Evolutionary conservation across 2,888 invertebrate species (phyloP).

Genomic region (Melinopterus prodromus): DNA sequence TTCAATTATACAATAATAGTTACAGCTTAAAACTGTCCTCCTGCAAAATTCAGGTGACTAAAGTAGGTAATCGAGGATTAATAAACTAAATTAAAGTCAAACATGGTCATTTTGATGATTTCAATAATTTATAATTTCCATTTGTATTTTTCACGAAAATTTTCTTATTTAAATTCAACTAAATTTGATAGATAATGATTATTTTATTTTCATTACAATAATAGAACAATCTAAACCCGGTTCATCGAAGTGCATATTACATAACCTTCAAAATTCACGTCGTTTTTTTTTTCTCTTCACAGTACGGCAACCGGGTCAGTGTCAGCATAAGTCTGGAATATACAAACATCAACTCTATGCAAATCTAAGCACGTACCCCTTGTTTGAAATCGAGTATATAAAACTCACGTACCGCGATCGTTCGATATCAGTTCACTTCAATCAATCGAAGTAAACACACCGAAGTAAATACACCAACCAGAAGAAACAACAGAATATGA

Average conservation of each 20-base stretch:
- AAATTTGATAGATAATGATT: too few species aligned
- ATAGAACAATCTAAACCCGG: neutral
- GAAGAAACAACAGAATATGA: conserved; percentile 20
- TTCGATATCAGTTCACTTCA: conserved; percentile 20
- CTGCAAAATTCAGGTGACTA: too few species aligned
- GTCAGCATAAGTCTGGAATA: conserved; percentile 8
- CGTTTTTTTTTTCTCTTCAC: neutral
- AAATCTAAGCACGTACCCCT: conserved; percentile 39
- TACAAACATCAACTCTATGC: conserved; percentile 12
- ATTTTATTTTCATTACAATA: too few species aligned
- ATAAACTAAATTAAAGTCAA: too few species aligned
- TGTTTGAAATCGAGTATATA: conserved; percentile 25
- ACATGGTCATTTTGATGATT: too few species aligned
- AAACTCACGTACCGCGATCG: conserved; percentile 37
- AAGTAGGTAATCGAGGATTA: too few species aligned
- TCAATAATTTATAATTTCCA: too few species aligned
- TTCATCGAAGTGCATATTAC: neutral
- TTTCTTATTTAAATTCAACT: too few species aligned
- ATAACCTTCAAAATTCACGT: neutral
- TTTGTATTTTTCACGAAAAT: too few species aligned
- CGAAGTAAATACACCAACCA: neutral
- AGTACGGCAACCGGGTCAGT: neutral
- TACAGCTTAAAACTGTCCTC: too few species aligned
- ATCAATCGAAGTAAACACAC: conserved; percentile 12
- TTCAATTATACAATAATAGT: too few species aligned